These are phyloP conservation scores for Chaetodon trifascialis DNA, from an alignment of 2,113 vertebrate genomes.

Conservation along the genomic window DNA sequence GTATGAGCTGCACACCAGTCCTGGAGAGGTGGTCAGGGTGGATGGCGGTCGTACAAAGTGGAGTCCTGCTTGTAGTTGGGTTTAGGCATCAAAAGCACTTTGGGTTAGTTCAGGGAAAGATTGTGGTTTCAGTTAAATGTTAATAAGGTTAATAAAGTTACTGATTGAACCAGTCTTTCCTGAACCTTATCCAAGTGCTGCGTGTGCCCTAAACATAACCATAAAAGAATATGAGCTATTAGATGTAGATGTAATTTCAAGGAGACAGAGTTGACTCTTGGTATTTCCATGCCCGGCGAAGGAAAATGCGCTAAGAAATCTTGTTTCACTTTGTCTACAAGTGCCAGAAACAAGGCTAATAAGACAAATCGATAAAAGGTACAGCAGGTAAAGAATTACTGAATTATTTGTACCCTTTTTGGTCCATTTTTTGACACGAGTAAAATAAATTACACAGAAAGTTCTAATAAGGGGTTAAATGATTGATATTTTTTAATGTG, in stretches of 20 bases:
- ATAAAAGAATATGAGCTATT: not conserved
- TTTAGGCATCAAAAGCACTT: not conserved
- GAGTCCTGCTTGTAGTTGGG: not conserved
- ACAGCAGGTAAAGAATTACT: too few species aligned
- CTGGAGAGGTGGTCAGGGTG: not conserved
- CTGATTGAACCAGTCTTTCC: not conserved
- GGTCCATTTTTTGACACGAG: not conserved
- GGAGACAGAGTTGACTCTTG: not conserved
- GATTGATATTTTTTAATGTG: not conserved
- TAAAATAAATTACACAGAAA: not conserved
- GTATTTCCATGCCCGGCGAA: not conserved
- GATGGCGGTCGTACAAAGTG: not conserved
- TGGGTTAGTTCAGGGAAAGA: not conserved
- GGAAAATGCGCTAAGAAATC: too few species aligned
- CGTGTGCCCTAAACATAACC: not conserved
- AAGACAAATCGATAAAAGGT: not conserved
- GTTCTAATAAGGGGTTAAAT: not conserved
- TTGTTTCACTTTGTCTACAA: too few species aligned
- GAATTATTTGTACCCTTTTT: not conserved
- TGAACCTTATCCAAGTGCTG: not conserved
- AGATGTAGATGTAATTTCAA: not conserved
- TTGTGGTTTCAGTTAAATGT: not conserved
- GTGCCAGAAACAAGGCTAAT: not conserved
- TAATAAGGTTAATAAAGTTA: not conserved
- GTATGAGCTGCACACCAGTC: not conserved